These are phyloP conservation scores for Neosilurus mollespiculum DNA, from an alignment of 2,797 vertebrate genomes.

Conservation along the genomic window DNA sequence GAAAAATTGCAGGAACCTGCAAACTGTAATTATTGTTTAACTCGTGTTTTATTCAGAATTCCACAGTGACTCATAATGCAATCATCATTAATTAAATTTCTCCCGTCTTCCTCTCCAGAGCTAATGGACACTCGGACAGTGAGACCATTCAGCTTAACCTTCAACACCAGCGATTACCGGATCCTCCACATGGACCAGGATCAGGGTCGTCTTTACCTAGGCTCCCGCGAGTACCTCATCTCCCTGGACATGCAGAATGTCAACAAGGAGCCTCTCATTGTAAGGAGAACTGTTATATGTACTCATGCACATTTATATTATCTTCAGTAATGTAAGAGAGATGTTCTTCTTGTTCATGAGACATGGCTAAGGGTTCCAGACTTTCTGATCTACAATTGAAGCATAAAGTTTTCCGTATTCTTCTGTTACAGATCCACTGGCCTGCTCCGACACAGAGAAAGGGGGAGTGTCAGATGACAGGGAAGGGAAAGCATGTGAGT, in stretches of 20 bases:
- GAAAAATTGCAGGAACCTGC: not conserved
- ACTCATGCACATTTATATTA: not conserved
- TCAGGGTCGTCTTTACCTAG: slow-evolving; percentile 84
- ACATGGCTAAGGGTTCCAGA: not conserved
- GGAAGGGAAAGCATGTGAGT: slow-evolving; percentile 80
- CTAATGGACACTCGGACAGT: slow-evolving; percentile 81
- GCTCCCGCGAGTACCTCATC: slow-evolving; percentile 83
- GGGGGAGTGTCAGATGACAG: slow-evolving; percentile 83
- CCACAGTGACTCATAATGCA: not conserved
- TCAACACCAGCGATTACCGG: slow-evolving; percentile 85
- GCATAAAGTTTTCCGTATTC: not conserved
- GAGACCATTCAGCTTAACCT: slow-evolving; percentile 82
- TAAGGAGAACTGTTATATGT: slow-evolving; percentile 59
- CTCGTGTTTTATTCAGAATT: not conserved
- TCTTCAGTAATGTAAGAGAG: not conserved
- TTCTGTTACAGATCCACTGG: slow-evolving; percentile 78
- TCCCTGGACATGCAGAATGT: slow-evolving; percentile 85
- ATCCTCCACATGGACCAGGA: slow-evolving; percentile 85
- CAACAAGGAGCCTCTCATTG: slow-evolving; percentile 86
- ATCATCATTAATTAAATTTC: not conserved
- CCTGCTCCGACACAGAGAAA: slow-evolving; percentile 79
- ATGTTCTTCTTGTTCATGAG: not conserved
- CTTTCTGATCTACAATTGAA: not conserved
- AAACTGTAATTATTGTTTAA: not conserved
- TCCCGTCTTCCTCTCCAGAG: slow-evolving; percentile 63